Percentiles rank a stretch among this genome's conserved stretches.
Evolutionary conservation across 1,140 invertebrate genomes (phyloP).

Genomic region (Diplogasteroides magnus): DNA sequence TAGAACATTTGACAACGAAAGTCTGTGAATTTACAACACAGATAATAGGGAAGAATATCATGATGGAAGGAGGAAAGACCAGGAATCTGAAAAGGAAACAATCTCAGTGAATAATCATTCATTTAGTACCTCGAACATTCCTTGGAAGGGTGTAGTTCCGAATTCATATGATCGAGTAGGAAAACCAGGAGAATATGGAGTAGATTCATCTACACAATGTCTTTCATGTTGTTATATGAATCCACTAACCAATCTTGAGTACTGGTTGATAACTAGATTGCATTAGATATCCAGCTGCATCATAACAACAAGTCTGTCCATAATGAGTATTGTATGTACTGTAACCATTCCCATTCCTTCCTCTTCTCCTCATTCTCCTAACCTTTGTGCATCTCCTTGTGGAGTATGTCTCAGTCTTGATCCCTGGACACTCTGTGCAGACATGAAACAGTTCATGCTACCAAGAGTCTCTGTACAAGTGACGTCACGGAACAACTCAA

Average conservation of each 20-base stretch:
- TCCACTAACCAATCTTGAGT: conserved; percentile 37
- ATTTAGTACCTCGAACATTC: conserved; percentile 49
- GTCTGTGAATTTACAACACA: conserved; percentile 54
- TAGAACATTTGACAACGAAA: conserved; percentile 53
- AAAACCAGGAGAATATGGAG: conserved; percentile 52
- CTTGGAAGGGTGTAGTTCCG: conserved; percentile 51
- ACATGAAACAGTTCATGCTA: conserved; percentile 40
- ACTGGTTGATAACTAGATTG: conserved; percentile 51
- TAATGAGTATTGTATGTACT: conserved; percentile 50
- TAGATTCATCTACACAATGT: conserved; percentile 39
- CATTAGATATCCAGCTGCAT: conserved; percentile 51
- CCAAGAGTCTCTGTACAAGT: conserved; percentile 51
- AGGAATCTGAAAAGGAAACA: conserved; percentile 27
- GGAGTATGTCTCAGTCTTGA: conserved; percentile 28
- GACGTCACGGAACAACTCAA: conserved; percentile 48
- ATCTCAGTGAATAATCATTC: not conserved
- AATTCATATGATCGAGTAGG: conserved; percentile 51
- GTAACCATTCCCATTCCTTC: too few relatives aligned
- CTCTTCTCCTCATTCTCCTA: conserved; percentile 15
- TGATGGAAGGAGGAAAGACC: conserved; percentile 50
- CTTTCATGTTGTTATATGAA: not conserved
- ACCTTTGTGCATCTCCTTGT: not conserved
- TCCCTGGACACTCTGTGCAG: conserved; percentile 53
- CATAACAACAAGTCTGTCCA: conserved; percentile 54
- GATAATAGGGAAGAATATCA: conserved; percentile 53